Conservation (phyloP, 2,888 invertebrate species). For the Dyspetes luteomarginatus region DNA sequence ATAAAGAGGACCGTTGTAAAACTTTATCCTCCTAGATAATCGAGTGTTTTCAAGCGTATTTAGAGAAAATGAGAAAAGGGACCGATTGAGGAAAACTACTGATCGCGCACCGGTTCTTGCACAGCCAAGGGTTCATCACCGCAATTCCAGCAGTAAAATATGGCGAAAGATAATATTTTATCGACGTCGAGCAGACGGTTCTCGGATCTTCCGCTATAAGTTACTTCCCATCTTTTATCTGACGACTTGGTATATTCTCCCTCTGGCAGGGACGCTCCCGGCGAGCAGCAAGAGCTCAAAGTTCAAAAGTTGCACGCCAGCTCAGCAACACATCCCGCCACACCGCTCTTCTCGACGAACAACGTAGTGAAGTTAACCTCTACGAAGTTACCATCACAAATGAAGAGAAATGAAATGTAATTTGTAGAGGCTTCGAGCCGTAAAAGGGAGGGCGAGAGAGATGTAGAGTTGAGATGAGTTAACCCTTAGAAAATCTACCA, state of each 20-base stretch:
- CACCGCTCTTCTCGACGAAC: slow-evolving; percentile 34
- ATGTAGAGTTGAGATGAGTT: slow-evolving; percentile 52
- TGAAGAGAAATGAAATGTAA: slow-evolving; percentile 67
- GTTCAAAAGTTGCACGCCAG: slow-evolving; percentile 64
- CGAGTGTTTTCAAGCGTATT: slow-evolving; percentile 12
- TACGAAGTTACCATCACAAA: slow-evolving; percentile 64
- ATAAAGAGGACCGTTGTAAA: slow-evolving; percentile 28
- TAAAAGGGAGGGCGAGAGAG: not conserved
- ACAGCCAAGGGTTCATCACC: slow-evolving; percentile 17
- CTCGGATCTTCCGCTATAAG: slow-evolving; percentile 52
- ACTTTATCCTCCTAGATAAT: slow-evolving; percentile 53
- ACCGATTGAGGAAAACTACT: slow-evolving; percentile 43
- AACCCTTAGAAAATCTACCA: slow-evolving; percentile 59
- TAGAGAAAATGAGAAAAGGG: slow-evolving; percentile 46
- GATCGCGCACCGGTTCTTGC: slow-evolving; percentile 15
- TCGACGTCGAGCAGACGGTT: slow-evolving; percentile 57
- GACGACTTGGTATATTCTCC: slow-evolving; percentile 51
- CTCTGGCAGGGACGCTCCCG: slow-evolving; percentile 28
- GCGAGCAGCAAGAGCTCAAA: slow-evolving; percentile 29
- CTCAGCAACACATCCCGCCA: slow-evolving; percentile 55
- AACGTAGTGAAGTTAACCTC: slow-evolving; percentile 63
- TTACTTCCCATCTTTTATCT: slow-evolving; percentile 54
- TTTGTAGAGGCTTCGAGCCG: slow-evolving; percentile 56
- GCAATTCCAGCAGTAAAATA: slow-evolving; percentile 22
- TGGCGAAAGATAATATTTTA: slow-evolving; percentile 64